Evolutionary conservation across 2,113 vertebrate genomes (phyloP).

Genomic region (Alouatta palliata): DNA sequence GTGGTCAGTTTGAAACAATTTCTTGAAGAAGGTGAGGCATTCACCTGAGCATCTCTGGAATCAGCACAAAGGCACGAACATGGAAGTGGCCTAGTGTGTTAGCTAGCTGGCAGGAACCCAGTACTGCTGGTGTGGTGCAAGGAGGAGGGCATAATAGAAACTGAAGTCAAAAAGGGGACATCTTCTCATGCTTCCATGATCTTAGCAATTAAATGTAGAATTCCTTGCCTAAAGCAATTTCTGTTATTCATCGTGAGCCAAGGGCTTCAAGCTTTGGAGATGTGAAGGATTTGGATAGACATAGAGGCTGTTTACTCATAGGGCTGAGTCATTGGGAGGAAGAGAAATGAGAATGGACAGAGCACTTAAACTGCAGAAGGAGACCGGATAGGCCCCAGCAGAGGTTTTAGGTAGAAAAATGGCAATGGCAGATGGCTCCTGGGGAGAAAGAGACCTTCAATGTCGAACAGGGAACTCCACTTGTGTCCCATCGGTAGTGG

Average conservation of each 20-base stretch:
- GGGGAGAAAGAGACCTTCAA: not conserved
- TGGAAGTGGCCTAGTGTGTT: not conserved
- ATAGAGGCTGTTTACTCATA: not conserved
- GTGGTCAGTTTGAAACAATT: not conserved
- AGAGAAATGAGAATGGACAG: not conserved
- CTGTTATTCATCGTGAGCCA: not conserved
- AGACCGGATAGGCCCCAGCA: not conserved
- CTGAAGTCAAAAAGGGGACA: not conserved
- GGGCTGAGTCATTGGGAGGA: not conserved
- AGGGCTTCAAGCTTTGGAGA: not conserved
- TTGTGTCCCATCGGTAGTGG: not conserved
- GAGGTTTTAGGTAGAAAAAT: not conserved
- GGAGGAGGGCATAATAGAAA: not conserved
- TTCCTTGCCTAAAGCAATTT: not conserved
- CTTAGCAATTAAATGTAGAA: constrained; percentile 18
- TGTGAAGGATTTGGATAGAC: not conserved
- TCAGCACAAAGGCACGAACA: not conserved
- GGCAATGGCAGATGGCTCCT: not conserved
- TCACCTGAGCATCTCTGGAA: not conserved
- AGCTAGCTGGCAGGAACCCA: not conserved
- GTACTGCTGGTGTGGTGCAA: not conserved
- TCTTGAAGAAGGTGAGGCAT: not conserved
- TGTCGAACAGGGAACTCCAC: not conserved
- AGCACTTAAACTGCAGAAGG: not conserved
- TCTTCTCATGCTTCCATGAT: not conserved